phyloP scores from a whole-genome alignment of 2,797 vertebrate species.

The Acanthurus tractus region DNA sequence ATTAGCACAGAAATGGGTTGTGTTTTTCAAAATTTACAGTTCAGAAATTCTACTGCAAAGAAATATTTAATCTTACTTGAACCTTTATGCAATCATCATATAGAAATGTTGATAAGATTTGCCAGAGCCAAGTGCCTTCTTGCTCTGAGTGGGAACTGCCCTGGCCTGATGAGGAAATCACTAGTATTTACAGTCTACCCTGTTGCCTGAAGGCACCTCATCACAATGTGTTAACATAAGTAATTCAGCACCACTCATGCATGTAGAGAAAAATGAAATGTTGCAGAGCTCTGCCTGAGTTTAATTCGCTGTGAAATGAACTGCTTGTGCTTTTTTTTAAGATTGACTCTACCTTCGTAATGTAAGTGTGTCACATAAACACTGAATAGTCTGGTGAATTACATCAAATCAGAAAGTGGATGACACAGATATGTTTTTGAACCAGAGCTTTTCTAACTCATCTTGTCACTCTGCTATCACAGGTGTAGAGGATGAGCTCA shows the following conservation, averaged over 20 bases:
- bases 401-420: constrained; percentile 16
- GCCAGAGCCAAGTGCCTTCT: background rate
- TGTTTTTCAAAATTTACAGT: no score
- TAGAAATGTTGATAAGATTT: background rate
- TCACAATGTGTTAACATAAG: constrained; percentile 46
- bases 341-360: constrained; percentile 20
- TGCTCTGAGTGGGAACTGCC: constrained; percentile 2
- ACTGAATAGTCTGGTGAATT: constrained; percentile 22
- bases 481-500: constrained; percentile 80
- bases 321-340: constrained; percentile 19
- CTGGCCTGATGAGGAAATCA: constrained; percentile 18
- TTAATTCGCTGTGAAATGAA: constrained; percentile 47
- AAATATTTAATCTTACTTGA: background rate
- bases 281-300: constrained; percentile 5
- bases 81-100: background rate
- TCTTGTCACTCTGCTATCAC: constrained; percentile 16
- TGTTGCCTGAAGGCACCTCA: constrained; percentile 33
- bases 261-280: constrained; percentile 45
- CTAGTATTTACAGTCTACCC: constrained; percentile 40
- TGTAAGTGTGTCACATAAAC: constrained; percentile 31
- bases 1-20: no score
- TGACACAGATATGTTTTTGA: constrained; percentile 5
- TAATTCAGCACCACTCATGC: constrained; percentile 57
- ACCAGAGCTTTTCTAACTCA: constrained; percentile 19
- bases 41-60: background rate